Conservation (phyloP, 2,888 invertebrate genomes). For the Arctia plantaginis region DNA sequence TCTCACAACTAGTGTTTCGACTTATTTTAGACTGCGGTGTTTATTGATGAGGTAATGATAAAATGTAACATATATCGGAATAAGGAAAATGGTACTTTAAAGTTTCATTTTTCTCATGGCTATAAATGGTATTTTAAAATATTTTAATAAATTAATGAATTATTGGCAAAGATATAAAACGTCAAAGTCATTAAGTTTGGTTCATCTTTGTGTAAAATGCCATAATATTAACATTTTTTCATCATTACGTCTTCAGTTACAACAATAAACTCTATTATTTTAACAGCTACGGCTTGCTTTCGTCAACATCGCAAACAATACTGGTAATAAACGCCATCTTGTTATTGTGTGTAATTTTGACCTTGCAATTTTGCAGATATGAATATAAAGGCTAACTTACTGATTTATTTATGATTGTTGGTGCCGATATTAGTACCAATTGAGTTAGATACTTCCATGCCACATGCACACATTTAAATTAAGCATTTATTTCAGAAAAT, state of each 20-base stretch:
- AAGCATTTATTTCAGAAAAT: not conserved
- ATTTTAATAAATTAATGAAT: not conserved
- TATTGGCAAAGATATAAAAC: no score
- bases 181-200: not conserved
- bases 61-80: not conserved
- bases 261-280: slow-evolving; percentile 6
- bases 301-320: not conserved
- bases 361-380: slow-evolving; percentile 9
- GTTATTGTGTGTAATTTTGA: slow-evolving; percentile 1
- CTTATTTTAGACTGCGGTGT: not conserved
- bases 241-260: not conserved
- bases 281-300: not conserved
- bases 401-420: not conserved
- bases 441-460: no score
- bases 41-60: not conserved
- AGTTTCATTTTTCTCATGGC: no score
- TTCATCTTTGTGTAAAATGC: not conserved
- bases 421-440: not conserved
- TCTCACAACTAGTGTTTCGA: not conserved
- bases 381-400: not conserved
- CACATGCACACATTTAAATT: not conserved
- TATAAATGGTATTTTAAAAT: no score
- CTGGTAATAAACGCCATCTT: slow-evolving; percentile 1
- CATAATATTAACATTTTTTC: not conserved
- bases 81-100: not conserved